Conservation (phyloP, 2,113 vertebrate genomes). For the Tamias sibiricus region DNA sequence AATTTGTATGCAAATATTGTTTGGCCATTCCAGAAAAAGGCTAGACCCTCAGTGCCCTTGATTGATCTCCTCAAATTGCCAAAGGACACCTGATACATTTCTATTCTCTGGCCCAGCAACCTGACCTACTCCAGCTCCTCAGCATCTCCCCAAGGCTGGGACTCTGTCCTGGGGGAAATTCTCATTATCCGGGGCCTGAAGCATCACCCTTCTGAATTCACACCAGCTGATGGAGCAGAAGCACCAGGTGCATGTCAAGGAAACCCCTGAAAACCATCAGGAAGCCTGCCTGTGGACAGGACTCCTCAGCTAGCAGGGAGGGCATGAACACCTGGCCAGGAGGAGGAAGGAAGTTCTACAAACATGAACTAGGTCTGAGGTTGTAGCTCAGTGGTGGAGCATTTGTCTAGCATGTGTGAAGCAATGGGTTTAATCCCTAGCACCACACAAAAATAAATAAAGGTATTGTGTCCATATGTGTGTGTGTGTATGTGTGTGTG, state of each 20-base stretch:
- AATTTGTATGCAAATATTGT: neutral
- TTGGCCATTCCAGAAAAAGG: neutral
- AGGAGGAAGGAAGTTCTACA: neutral
- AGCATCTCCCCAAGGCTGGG: neutral
- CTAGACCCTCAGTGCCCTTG: rapidly evolving
- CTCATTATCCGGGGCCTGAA: neutral
- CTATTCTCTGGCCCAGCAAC: rapidly evolving
- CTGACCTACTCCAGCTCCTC: rapidly evolving
- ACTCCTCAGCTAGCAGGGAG: neutral
- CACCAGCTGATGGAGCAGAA: rapidly evolving
- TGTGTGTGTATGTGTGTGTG: too few species aligned
- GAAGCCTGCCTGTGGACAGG: too few species aligned
- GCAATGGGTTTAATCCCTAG: too few species aligned
- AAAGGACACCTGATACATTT: rapidly evolving
- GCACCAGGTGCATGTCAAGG: neutral
- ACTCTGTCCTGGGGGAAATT: neutral
- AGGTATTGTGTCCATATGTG: too few species aligned
- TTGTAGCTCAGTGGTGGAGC: too few species aligned
- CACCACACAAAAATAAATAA: too few species aligned
- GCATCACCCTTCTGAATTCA: neutral
- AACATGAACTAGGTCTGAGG: rapidly evolving
- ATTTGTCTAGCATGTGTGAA: too few species aligned
- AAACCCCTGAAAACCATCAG: neutral
- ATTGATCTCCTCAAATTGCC: neutral
- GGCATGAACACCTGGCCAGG: rapidly evolving